Percentiles rank a stretch among this genome's conserved stretches.
Evolutionary conservation across 2,113 vertebrate genomes (phyloP).

Genomic region (Heteronetta atricapilla): DNA sequence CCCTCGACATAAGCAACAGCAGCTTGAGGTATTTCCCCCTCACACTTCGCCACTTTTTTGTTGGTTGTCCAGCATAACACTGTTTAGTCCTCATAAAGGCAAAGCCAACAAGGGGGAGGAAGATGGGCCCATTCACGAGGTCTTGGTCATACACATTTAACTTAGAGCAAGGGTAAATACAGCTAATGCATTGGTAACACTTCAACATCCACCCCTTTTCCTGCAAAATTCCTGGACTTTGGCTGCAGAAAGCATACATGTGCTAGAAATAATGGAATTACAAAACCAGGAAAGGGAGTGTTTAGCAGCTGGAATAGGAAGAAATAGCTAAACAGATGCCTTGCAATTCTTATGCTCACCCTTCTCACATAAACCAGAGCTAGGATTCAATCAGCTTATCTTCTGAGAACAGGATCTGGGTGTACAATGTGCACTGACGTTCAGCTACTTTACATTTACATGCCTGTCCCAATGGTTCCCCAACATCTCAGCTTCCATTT

Average conservation of each 20-base stretch:
- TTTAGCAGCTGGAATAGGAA: background rate
- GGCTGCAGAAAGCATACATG: background rate
- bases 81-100: background rate
- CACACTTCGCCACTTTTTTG: background rate
- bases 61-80: background rate
- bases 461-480: background rate
- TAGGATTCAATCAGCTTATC: background rate
- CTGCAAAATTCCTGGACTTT: background rate
- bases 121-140: background rate
- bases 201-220: background rate
- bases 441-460: background rate
- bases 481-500: background rate
- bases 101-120: background rate
- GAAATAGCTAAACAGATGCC: background rate
- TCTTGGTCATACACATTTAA: background rate
- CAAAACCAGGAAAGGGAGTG: constrained; percentile 6
- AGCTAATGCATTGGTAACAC: background rate
- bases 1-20: background rate
- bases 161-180: background rate
- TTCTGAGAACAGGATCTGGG: background rate
- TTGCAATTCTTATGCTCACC: background rate
- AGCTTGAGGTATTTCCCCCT: background rate
- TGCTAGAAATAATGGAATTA: background rate
- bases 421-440: background rate
- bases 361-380: background rate